These are phyloP conservation scores for Andricus grossulariae DNA, from an alignment of 1,140 invertebrate genomes.

Conservation along the genomic window DNA sequence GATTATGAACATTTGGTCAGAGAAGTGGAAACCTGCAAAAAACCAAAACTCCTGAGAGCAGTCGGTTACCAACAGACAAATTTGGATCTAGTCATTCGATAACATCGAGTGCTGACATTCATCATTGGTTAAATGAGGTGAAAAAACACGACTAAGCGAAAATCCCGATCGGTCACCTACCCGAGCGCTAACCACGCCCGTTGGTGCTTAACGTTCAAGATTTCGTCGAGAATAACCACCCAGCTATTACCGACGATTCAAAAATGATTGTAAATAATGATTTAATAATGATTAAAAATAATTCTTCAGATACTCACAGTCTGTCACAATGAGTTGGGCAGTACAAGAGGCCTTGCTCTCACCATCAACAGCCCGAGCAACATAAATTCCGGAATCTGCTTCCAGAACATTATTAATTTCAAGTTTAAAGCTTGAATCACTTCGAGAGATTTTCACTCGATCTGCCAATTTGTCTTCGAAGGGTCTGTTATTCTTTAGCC, in stretches of 20 bases:
- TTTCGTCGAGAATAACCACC: too few species aligned
- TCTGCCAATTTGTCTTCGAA: slow-evolving; percentile 86
- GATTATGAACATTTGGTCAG: background rate
- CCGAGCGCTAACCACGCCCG: too few species aligned
- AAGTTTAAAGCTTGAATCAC: slow-evolving; percentile 81
- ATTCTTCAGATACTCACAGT: background rate
- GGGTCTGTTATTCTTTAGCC: slow-evolving; percentile 93
- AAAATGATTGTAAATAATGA: slow-evolving; percentile 33
- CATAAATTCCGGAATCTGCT: slow-evolving; percentile 93
- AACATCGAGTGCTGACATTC: too few species aligned
- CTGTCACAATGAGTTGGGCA: slow-evolving; percentile 5
- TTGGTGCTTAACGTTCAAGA: too few species aligned
- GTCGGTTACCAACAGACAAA: too few species aligned
- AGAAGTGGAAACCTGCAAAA: too few species aligned
- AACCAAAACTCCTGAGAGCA: too few species aligned
- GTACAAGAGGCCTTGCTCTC: slow-evolving; percentile 35
- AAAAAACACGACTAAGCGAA: too few species aligned
- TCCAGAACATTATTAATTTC: slow-evolving; percentile 88
- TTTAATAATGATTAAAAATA: slow-evolving; percentile 34
- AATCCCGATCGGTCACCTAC: too few species aligned
- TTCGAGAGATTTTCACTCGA: slow-evolving; percentile 80
- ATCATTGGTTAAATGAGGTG: too few species aligned
- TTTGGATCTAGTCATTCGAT: too few species aligned
- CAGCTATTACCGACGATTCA: too few species aligned
- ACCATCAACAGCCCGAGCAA: slow-evolving; percentile 91